Evolutionary conservation across 2,888 invertebrate genomes (phyloP).

Genomic region (Cyclophora albipunctata): DNA sequence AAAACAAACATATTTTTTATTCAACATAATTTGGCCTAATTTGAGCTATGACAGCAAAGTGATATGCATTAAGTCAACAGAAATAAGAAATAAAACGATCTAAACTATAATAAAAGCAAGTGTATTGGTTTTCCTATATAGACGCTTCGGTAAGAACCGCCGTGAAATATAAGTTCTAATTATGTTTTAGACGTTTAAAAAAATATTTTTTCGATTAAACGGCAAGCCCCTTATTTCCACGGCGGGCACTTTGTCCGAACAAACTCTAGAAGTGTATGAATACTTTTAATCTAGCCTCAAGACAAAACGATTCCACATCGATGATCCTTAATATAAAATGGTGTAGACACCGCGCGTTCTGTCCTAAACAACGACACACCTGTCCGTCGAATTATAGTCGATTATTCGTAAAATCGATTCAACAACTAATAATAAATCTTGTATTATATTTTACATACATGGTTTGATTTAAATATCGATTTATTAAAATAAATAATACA

Average conservation of each 20-base stretch:
- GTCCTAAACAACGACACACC: conserved; percentile 14
- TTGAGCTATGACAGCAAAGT: conserved; percentile 35
- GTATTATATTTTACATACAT: no score
- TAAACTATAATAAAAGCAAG: conserved; percentile 3
- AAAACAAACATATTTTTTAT: no score
- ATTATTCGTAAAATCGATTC: conserved; percentile 3
- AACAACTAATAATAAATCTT: conserved; percentile 2
- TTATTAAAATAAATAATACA: no score
- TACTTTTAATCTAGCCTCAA: conserved; percentile 49
- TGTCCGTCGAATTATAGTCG: conserved; percentile 6
- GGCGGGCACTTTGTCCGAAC: no score
- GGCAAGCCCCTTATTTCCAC: no score
- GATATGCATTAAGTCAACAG: conserved; percentile 29
- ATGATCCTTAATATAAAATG: conserved; percentile 70
- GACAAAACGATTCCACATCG: conserved; percentile 33
- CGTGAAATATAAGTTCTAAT: no score
- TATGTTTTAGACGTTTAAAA: no score
- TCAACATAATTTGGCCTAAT: conserved; percentile 33
- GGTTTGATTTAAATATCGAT: no score
- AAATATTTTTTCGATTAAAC: no score
- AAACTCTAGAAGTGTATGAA: conserved; percentile 13
- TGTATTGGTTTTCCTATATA: conserved; percentile 1
- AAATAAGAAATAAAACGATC: conserved; percentile 5
- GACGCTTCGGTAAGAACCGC: no score
- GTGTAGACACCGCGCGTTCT: conserved; percentile 33